Percentiles rank a stretch among this genome's conserved stretches.
phyloP scores from a whole-genome alignment of 2,888 invertebrate genomes.

The Tenthredo distinguenda region DNA sequence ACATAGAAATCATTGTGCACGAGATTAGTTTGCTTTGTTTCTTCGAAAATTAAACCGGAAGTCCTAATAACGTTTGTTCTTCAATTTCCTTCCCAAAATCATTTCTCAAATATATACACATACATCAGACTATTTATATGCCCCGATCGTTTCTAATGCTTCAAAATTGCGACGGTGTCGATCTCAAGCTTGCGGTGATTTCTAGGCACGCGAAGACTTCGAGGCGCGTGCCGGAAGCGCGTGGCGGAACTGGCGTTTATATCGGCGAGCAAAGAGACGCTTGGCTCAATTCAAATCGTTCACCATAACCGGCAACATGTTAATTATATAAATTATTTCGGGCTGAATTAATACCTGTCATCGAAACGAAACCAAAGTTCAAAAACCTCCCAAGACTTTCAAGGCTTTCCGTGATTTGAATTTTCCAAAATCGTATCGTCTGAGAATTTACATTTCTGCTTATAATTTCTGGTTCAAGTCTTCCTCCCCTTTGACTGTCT shows the following conservation, averaged over 20 bases:
- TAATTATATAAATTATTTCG: not conserved
- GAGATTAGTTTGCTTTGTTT: not conserved
- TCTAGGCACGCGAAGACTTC: conserved; percentile 18
- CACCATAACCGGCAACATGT: not conserved
- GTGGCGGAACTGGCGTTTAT: conserved; percentile 32
- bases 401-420: not conserved
- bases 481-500: not conserved
- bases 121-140: not conserved
- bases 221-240: conserved; percentile 35
- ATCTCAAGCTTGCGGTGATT: not conserved
- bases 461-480: not conserved
- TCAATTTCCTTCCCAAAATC: not conserved
- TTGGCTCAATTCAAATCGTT: not conserved
- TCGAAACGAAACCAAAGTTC: not conserved
- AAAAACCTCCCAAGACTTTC: not conserved
- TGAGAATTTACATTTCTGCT: not conserved
- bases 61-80: not conserved
- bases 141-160: not conserved
- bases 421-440: not conserved
- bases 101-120: not conserved
- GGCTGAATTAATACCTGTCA: not conserved
- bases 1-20: not conserved
- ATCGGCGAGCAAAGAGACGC: not conserved
- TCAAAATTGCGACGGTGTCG: not conserved
- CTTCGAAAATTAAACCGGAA: not conserved